Conservation (phyloP, 2,888 invertebrate genomes). For the Thalpophila matura region DNA sequence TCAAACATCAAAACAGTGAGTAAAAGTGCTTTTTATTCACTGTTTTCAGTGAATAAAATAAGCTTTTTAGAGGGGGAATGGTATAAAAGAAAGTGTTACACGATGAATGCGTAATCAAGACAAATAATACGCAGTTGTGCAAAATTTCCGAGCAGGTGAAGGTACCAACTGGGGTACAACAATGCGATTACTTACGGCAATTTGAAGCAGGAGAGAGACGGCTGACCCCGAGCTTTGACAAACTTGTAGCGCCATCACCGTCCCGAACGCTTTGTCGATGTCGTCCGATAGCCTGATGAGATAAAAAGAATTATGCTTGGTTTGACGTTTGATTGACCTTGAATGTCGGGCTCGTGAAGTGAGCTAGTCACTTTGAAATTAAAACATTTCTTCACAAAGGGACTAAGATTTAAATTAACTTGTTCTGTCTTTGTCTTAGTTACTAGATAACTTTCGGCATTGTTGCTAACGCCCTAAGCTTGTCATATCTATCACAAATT, state of each 20-base stretch:
- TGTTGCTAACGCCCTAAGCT: conserved; percentile 16
- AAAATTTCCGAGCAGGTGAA: conserved; percentile 43
- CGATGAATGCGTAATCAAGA: conserved; percentile 49
- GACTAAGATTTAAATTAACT: conserved; percentile 30
- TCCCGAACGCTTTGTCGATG: conserved; percentile 82
- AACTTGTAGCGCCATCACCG: conserved; percentile 81
- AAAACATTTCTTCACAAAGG: conserved; percentile 31
- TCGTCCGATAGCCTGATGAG: conserved; percentile 78
- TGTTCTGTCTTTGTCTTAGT: conserved; percentile 22
- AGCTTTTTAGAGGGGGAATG: too few relatives aligned
- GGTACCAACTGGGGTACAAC: conserved; percentile 50
- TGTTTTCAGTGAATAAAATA: too few relatives aligned
- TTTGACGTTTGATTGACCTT: conserved; percentile 41
- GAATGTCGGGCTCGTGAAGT: conserved; percentile 11
- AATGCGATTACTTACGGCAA: conserved; percentile 71
- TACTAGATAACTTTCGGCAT: conserved; percentile 32
- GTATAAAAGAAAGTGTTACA: conserved; percentile 30
- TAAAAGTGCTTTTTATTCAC: too few relatives aligned
- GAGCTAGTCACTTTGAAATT: conserved; percentile 36
- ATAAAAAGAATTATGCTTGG: conserved; percentile 44
- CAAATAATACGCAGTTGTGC: conserved; percentile 55
- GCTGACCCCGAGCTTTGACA: conserved; percentile 81
- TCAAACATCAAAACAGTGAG: too few relatives aligned
- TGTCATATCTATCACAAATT: conserved; percentile 24
- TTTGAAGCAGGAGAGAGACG: conserved; percentile 71